Percentiles rank a stretch among this genome's conserved stretches.
Conservation (phyloP, 35 echinoderm and acorn worm species). For the Strongylocentrotus purpuratus region DNA sequence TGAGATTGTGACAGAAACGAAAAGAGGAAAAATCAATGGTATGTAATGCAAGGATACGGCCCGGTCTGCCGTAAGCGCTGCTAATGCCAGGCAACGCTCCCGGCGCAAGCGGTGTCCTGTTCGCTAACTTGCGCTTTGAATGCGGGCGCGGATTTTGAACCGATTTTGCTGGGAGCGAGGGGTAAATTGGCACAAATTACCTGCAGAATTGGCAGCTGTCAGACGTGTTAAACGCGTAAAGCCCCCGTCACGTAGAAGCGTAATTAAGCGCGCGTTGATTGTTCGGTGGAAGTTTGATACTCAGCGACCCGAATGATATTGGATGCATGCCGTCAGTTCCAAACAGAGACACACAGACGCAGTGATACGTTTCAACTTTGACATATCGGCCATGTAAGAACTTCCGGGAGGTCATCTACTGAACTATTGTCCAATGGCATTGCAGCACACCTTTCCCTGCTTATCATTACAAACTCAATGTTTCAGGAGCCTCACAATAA, state of each 20-base stretch:
- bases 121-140: slow-evolving; percentile 41
- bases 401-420: background rate
- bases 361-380: slow-evolving; percentile 44
- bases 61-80: slow-evolving; percentile 26
- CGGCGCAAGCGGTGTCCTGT: slow-evolving; percentile 24
- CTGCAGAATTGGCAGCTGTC: slow-evolving; percentile 53
- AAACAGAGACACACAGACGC: background rate
- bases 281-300: slow-evolving; percentile 20
- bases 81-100: slow-evolving; percentile 47
- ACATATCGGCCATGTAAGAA: background rate
- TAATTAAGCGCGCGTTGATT: slow-evolving; percentile 52
- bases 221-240: slow-evolving; percentile 42
- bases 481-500: background rate
- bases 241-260: slow-evolving; percentile 31
- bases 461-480: background rate
- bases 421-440: background rate
- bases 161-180: slow-evolving; percentile 24
- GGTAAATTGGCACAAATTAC: slow-evolving; percentile 57
- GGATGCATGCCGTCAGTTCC: background rate
- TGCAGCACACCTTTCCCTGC: background rate
- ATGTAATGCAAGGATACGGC: slow-evolving; percentile 52
- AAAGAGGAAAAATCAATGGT: slow-evolving; percentile 56
- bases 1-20: slow-evolving; percentile 54
- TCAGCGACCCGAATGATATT: background rate
- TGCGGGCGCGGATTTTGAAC: slow-evolving; percentile 39